Evolutionary conservation across 2,888 invertebrate species (phyloP), one percentile per base, ranked within the genome.

Genomic region (Dicyrtoma fusca): DNA sequence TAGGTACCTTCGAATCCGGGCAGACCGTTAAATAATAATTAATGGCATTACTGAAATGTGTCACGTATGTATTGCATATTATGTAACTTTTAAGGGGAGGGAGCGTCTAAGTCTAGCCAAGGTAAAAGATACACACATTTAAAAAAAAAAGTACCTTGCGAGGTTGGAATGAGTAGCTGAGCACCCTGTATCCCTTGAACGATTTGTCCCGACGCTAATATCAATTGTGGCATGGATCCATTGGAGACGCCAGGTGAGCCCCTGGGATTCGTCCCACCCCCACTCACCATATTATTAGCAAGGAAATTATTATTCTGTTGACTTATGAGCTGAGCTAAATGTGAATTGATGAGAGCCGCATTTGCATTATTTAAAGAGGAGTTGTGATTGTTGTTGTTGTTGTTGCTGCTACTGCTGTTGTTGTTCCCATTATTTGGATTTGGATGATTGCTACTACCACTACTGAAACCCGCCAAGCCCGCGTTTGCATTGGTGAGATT

Each of bases 181-280:
- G 95, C 94, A 14, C 94, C 94, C 85, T 95, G 95, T 81, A 95
- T 94, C 79, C 94, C 94, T 84, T 94, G 94, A 74, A 94, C 91
- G 82, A 95, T 88, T 85, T 95, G 94, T 69, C 95, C 94, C 73
- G 94, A 94, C 75, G 94, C 94, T 81, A 95, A 87, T 83, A 95
- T 92, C 81, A 95, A 89, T 86, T 95, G 95, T 74, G 95, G 95
- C 91, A 95, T 92, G 17, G 77, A 74, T 69, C 63, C 25, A 65
- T 70, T 8, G 0, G 74, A 68, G 42, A n/a, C 17, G 4, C 49
- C 49, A 49, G 14, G 14, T 14, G n/a, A 14, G 4, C 55, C 55
- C 19, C 21, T 13, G 13, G 55, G 55, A 23, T 23, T 25, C 13
- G 55, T 17, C 42, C 26, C n/a, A 55, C 21, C 6, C 17, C 14